Evolutionary conservation across 2,113 vertebrate genomes (phyloP).

Genomic region (Sturnus vulgaris): DNA sequence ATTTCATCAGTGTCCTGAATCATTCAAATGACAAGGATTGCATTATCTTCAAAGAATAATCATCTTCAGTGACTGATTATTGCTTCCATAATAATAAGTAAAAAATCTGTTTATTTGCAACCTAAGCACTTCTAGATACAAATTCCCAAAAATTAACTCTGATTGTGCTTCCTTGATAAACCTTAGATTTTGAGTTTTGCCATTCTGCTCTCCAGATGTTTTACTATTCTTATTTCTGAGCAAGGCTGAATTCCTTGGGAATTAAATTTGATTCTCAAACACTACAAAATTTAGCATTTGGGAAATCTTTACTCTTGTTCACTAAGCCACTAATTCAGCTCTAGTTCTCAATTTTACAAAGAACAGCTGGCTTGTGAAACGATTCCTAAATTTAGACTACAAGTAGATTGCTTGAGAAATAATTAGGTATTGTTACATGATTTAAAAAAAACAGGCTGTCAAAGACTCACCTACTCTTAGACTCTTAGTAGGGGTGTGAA

Average conservation of each 20-base stretch:
- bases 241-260: not conserved
- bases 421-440: conserved; percentile 21
- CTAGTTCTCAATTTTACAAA: not conserved
- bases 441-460: not conserved
- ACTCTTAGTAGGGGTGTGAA: not conserved
- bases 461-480: not conserved
- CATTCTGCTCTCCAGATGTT: not conserved
- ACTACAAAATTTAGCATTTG: not conserved
- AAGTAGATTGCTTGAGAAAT: conserved; percentile 32
- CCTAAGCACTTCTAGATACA: not conserved
- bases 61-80: not conserved
- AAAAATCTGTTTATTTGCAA: not conserved
- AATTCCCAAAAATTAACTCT: not conserved
- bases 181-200: not conserved
- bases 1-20: not conserved
- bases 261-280: not conserved
- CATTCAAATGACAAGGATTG: not conserved
- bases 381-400: conserved; percentile 34
- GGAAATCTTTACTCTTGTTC: not conserved
- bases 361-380: not conserved
- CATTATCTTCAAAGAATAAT: not conserved
- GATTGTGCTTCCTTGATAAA: not conserved
- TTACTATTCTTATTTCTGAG: not conserved
- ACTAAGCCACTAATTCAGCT: not conserved
- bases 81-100: not conserved